A percentile compares a stretch with the other conserved stretches of the same genome.
Conservation (phyloP, 2,113 vertebrate genomes). For the Marmota flaviventris region DNA sequence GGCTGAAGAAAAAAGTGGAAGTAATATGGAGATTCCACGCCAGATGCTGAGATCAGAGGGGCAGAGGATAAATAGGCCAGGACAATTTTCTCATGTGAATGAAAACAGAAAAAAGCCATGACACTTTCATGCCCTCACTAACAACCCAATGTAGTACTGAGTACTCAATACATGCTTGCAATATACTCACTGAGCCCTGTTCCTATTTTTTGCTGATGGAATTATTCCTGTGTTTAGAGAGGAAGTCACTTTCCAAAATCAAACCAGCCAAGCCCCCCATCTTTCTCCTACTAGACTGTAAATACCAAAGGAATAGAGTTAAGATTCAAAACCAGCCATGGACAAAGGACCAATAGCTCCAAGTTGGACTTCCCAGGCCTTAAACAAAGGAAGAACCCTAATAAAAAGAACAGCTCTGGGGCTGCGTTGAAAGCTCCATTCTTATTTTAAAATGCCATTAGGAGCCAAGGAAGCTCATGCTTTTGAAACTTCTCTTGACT, state of each 20-base stretch:
- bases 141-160: no score
- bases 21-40: not conserved
- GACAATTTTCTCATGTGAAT: not conserved
- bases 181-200: not conserved
- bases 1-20: not conserved
- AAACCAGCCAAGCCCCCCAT: not conserved
- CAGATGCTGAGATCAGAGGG: not conserved
- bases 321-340: not conserved
- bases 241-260: not conserved
- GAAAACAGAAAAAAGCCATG: not conserved
- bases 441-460: conserved; percentile 36
- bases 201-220: not conserved
- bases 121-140: not conserved
- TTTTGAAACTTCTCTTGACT: conserved; percentile 42
- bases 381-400: not conserved
- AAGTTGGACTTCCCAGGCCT: not conserved
- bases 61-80: not conserved
- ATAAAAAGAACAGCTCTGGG: not conserved
- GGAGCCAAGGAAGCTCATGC: not conserved
- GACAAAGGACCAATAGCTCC: not conserved
- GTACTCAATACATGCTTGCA: not conserved
- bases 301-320: not conserved
- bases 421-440: not conserved
- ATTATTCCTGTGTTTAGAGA: not conserved
- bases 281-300: not conserved